Base-by-base conservation (phyloP, 2,797 vertebrate genomes). In the Aldrovandia affinis region DNA sequence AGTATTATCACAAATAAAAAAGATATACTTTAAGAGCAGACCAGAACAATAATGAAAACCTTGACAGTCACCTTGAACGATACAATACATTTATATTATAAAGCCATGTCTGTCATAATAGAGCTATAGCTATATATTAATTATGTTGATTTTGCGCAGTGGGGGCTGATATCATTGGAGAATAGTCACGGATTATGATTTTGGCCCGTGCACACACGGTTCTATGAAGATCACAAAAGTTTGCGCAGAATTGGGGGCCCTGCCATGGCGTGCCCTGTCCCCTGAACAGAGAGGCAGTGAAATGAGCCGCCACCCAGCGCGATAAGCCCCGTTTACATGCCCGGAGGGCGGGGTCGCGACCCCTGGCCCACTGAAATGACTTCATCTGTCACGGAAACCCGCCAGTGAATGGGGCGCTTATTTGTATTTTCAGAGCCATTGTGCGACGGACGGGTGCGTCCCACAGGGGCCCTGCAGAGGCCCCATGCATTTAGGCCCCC, bases 361-460 rank as follows among this genome's bases (percentile, higher is more conserved):
- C 86, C 84, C 77, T 57, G 44, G 47, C 84, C 59, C 30, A 39
- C 83, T 65, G 79, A 81, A 86, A 85, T 84, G 54, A 78, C 84
- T 63, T 47, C 59, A 84, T 52, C 85, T 88, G 85, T 80, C 80
- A 30, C 70, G 18, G 55, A 83, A n/a, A 65, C 82, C 42, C 77
- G 73, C 52, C 63, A 86, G 79, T 54, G 57, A 86, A 86, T 87
- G 70, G 88, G 86, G 65, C 52, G 54, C 81, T 86, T 83, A 83
- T 89, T 86, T 91, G 88, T 89, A 68, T 88, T 83, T 83, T 87
- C 61, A 57, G n/a, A 63, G 82, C 44, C 33, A 68, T n/a, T 50
- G 61, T 63, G 84, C 68, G 44, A 81, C 44, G 83, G 12, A 12
- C 63, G 83, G 36, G n/a, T 3, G 15, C 83, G 81, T 80, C 78